These are phyloP conservation scores for Nectonema munidae DNA, from an alignment of 2,888 invertebrate species.

Conservation along the genomic window DNA sequence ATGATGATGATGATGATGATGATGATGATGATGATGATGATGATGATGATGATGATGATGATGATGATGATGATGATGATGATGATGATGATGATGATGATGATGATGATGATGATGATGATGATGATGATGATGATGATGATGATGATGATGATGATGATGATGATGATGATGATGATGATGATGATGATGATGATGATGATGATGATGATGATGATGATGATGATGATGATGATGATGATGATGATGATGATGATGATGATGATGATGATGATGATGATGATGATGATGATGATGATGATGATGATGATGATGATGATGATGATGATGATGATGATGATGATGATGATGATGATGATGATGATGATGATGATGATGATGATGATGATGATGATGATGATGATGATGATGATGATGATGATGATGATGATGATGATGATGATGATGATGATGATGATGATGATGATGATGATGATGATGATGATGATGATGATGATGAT, in stretches of 20 bases:
- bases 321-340: background rate
- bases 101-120: background rate
- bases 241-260: background rate
- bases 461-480: background rate
- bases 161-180: background rate
- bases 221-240: background rate
- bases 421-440: background rate
- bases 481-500: conserved; percentile 6
- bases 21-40: background rate
- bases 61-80: background rate
- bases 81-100: background rate
- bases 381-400: background rate
- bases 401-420: background rate
- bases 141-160: background rate
- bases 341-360: background rate
- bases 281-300: background rate
- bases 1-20: background rate
- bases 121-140: background rate
- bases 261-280: background rate
- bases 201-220: background rate
- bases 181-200: background rate
- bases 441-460: background rate
- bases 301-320: background rate
- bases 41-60: background rate
- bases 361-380: background rate